A percentile compares a stretch with the other conserved stretches of the same genome.
These are phyloP conservation scores for Thereva nobilitata DNA, from an alignment of 2,888 invertebrate genomes.

Conservation along the genomic window DNA sequence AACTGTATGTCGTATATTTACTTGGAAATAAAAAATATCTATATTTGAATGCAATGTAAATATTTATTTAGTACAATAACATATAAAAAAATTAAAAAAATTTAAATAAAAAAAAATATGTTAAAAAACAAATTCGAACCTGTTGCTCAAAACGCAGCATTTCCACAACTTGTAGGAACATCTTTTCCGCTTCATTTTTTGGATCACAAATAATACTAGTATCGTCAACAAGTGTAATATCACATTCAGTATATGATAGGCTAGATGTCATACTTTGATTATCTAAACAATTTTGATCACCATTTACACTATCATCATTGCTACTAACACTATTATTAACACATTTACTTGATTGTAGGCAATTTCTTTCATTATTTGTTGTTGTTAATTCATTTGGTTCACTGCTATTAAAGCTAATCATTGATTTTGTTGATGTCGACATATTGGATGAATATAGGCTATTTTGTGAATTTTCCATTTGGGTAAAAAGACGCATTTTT, in stretches of 20 bases:
- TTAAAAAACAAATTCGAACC: constrained; percentile 50
- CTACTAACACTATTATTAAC: background rate
- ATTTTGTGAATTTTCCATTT: constrained; percentile 44
- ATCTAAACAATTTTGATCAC: constrained; percentile 13
- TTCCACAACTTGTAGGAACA: constrained; percentile 58
- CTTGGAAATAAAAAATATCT: background rate
- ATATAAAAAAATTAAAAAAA: background rate
- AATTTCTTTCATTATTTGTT: constrained; percentile 26
- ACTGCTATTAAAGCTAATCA: constrained; percentile 38
- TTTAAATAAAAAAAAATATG: constrained; percentile 10
- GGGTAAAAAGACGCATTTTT: constrained; percentile 45
- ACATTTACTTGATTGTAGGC: constrained; percentile 34
- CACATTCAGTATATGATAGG: constrained; percentile 50
- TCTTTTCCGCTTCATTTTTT: constrained; percentile 58
- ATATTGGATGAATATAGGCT: constrained; percentile 43
- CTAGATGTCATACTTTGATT: constrained; percentile 48
- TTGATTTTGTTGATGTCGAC: constrained; percentile 42
- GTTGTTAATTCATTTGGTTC: constrained; percentile 46
- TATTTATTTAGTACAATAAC: background rate
- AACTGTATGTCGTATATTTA: no score
- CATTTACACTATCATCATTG: background rate
- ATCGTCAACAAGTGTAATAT: constrained; percentile 57
- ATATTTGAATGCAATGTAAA: no score
- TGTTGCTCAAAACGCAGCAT: constrained; percentile 58
- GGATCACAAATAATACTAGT: constrained; percentile 56